Evolutionary conservation across 1,140 invertebrate species (phyloP).

Genomic region (Drosophila willistoni): DNA sequence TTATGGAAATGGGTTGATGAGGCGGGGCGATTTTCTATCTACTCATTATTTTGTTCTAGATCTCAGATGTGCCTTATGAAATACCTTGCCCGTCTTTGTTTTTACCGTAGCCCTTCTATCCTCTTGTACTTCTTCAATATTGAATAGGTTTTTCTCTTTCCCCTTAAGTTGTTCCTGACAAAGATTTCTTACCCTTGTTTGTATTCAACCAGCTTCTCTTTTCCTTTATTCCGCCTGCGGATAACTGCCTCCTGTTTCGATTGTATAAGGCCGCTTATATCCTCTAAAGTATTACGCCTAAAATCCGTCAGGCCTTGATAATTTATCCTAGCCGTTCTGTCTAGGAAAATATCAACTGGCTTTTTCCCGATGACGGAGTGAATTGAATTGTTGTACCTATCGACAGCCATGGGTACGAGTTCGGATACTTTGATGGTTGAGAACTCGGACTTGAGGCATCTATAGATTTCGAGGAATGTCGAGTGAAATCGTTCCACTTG

Average conservation of each 20-base stretch:
- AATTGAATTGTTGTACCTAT: conserved; percentile 20
- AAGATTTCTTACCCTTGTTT: not conserved
- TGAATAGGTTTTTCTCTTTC: not conserved
- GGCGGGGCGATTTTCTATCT: not conserved
- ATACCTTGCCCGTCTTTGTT: not conserved
- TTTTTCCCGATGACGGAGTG: conserved; percentile 7
- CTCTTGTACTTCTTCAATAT: not conserved
- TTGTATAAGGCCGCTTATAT: not conserved
- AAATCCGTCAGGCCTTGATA: not conserved
- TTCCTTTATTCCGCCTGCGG: not conserved
- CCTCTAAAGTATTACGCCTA: not conserved
- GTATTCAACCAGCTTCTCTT: not conserved
- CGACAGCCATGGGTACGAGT: not conserved
- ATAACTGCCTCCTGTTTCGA: no score
- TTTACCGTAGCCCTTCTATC: not conserved
- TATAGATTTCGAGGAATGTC: conserved; percentile 17
- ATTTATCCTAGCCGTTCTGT: not conserved
- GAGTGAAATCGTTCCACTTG: conserved; percentile 22
- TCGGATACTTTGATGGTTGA: not conserved
- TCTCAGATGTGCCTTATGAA: not conserved
- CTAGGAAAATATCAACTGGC: conserved; percentile 7
- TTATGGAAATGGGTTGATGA: not conserved
- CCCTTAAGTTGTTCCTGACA: not conserved
- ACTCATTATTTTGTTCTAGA: not conserved
- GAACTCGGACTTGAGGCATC: conserved; percentile 6